Evolutionary conservation across 2,113 vertebrate species (phyloP).

Genomic region (Ptyas mucosa): DNA sequence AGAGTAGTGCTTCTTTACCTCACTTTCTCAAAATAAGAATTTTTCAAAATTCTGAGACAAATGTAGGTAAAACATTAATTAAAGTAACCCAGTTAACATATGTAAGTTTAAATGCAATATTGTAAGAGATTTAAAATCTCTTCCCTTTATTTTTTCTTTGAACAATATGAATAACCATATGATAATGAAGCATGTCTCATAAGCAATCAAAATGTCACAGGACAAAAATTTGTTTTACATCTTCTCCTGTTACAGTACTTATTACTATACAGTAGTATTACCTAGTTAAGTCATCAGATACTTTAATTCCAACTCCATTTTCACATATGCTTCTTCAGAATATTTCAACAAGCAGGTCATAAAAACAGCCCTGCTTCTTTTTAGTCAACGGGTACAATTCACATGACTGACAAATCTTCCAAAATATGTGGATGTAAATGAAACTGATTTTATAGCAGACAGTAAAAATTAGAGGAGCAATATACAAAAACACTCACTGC

Average conservation of each 20-base stretch:
- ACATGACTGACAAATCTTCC: neutral
- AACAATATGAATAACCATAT: neutral
- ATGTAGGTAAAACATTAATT: neutral
- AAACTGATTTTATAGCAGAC: neutral
- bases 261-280: neutral
- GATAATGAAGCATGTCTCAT: neutral
- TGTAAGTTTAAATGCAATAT: neutral
- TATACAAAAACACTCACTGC: constrained; percentile 75
- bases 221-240: neutral
- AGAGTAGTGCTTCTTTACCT: neutral
- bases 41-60: neutral
- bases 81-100: neutral
- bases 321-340: neutral
- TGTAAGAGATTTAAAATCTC: neutral
- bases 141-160: neutral
- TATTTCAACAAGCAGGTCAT: neutral
- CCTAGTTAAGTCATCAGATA: neutral
- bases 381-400: neutral
- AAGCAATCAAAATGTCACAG: neutral
- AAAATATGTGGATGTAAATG: neutral
- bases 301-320: neutral
- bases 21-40: neutral
- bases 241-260: neutral
- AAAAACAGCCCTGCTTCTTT: neutral
- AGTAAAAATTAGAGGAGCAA: neutral